phyloP scores from a whole-genome alignment of 2,113 vertebrate species.

The Corythoichthys intestinalis region DNA sequence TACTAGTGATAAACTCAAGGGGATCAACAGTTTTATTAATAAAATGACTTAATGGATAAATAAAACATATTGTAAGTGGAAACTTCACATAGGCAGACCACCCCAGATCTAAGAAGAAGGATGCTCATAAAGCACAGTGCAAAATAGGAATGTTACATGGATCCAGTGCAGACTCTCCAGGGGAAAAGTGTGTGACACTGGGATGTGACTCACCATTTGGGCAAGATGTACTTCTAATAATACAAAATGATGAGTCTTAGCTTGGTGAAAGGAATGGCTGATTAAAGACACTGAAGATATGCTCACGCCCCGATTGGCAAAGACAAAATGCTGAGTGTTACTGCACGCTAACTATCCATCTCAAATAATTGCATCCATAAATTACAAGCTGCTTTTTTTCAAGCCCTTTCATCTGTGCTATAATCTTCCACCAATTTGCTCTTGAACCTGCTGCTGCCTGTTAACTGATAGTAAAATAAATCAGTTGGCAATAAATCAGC shows the following conservation, averaged over 20 bases:
- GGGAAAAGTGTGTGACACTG: constrained; percentile 15
- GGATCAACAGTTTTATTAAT: constrained; percentile 22
- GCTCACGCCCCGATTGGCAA: background rate
- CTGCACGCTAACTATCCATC: background rate
- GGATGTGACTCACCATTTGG: constrained; percentile 21
- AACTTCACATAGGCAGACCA: constrained; percentile 39
- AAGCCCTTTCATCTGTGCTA: constrained; percentile 24
- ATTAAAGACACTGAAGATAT: background rate
- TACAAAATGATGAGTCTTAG: constrained; percentile 2
- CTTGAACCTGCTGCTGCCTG: constrained; percentile 7
- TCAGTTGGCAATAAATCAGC: constrained; percentile 37
- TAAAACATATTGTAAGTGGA: background rate
- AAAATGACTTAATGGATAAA: background rate
- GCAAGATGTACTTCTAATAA: constrained; percentile 14
- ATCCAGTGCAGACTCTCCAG: constrained; percentile 34
- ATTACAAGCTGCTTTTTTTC: background rate
- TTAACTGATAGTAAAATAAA: constrained; percentile 23
- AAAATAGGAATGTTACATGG: constrained; percentile 46
- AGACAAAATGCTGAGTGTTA: background rate
- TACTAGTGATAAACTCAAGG: background rate
- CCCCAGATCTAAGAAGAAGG: constrained; percentile 33
- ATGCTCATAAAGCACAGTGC: constrained; percentile 38
- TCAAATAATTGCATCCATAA: constrained; percentile 1
- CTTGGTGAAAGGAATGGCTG: background rate
- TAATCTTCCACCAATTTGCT: constrained; percentile 9